Base-by-base conservation (phyloP, 2,797 vertebrate species). In the Poecile montanus region DNA sequence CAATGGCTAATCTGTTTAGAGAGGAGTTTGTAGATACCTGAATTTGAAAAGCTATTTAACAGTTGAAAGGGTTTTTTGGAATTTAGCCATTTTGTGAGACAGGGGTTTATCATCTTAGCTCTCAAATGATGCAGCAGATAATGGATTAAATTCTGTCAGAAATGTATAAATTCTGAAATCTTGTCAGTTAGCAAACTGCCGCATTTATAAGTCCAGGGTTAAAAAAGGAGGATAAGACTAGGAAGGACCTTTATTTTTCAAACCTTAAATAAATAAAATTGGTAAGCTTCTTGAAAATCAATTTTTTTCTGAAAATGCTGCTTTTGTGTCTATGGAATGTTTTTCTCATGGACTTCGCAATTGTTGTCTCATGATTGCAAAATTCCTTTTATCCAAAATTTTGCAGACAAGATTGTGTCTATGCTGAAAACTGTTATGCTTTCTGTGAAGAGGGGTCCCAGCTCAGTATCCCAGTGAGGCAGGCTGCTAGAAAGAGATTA, bases 21-120 rank as follows among this genome's bases (percentile, higher is more conserved):
- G 58, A 73, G 42, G 47, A 91, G 45, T 68, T 85, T 70, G 62
- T 91, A 89, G 62, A 67, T 94, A 88, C 62, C 75, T 85, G 87
- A 71, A 63, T 89, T 87, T 94, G 66, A 89, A 96, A 97, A 95
- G 82, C 89, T 95, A 30, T 97, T 93, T 91, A 92, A 85, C 58
- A 94, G 48, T 66, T 94, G 93, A 92, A 95, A 95, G 53, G 27
- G 3, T 58, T 85, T 95, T 96, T 81, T 75, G 20, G 61, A 80
- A 78, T 94, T 85, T 85, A 92, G 74, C 77, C 32, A 29, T 94
- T 95, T 82, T 76, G 79, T 90, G 91, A 91, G 44, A 93, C 53
- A 90, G 63, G 38, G 34, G 40, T 97, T 97, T 97, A 89, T 95
- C 85, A 86, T 91, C 47, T 78, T 90, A 95, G 50, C 85, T 96